Evolutionary conservation across 2,797 vertebrate species (phyloP).

Genomic region (Sebastes kiyomatsui): DNA sequence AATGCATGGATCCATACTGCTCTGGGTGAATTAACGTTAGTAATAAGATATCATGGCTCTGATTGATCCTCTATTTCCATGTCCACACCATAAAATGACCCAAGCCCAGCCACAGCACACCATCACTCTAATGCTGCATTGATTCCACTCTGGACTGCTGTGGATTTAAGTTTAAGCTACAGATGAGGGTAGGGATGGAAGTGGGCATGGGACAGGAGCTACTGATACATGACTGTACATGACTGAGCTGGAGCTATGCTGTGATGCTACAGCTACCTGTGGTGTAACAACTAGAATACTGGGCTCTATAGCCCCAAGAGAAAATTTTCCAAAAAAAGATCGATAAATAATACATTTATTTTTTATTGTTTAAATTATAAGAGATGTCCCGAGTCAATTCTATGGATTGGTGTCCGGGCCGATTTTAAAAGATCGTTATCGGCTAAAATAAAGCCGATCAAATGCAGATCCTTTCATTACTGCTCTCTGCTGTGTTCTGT

Average conservation of each 20-base stretch:
- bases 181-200: slow-evolving; percentile 24
- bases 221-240: slow-evolving; percentile 7
- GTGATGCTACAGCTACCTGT: neutral
- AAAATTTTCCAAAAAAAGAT: neutral
- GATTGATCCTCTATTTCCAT: slow-evolving; percentile 92
- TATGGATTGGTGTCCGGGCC: no score
- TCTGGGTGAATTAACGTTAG: slow-evolving; percentile 98
- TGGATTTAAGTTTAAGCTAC: slow-evolving; percentile 50
- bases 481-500: neutral
- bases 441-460: neutral
- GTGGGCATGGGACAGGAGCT: slow-evolving; percentile 19
- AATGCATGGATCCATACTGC: slow-evolving; percentile 91
- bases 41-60: slow-evolving; percentile 98
- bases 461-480: neutral
- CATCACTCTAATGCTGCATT: slow-evolving; percentile 92
- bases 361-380: neutral
- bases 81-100: slow-evolving; percentile 94
- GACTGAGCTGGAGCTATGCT: neutral
- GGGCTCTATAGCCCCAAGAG: neutral
- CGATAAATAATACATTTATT: neutral
- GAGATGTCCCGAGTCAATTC: neutral
- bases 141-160: slow-evolving; percentile 81
- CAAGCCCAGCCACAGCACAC: slow-evolving; percentile 87
- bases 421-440: neutral
- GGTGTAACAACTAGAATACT: neutral